Base-by-base conservation (phyloP, 92 coral and sea anemone species). In the Ricordea florida region DNA sequence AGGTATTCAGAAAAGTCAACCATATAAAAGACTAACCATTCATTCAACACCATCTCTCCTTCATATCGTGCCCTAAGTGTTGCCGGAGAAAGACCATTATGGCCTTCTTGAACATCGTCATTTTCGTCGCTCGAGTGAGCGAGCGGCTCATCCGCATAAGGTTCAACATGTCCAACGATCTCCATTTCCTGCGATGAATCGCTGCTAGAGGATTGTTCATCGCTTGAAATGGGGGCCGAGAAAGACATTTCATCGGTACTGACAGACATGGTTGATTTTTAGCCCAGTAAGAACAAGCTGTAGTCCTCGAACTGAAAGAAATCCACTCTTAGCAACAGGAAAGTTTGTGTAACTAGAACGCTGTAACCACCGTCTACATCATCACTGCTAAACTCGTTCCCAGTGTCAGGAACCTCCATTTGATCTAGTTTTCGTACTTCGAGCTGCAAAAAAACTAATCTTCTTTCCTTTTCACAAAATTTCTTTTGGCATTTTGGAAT, bases 11-110 rank as follows among this genome's bases (percentile, higher is more conserved):
- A 37, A 29, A 29, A 43, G 26, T 33, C 52, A 23, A n/a, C n/a
- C n/a, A n/a, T n/a, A n/a, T n/a, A 40, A 24, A 24, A 14, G 3
- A 48, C 29, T 61, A 16, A 62, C 65, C 74, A 76, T 17, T 63
- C 72, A 44, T 76, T 52, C 10, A 29, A n/a, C 17, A 62, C 10
- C 9, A 62, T 56, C 63, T 76, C 40, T 18, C 62, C 28, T 63
- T 76, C 64, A 17, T 64, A 78, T 50, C 76, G 28, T 48, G 84
- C 57, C 16, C 59, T 40, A 23, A 78, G 67, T 36, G 45, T 38
- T 17, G 84, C 67, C 3, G 84, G 68, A 35, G 84, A 28, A 26
- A 78, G 84, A 65, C 84, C 84, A 66, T 78, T 74, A 34, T 48
- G 38, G 43, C 51, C 84, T 25, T 51, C 66, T 40, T 48, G 28